A percentile compares a stretch with the other conserved stretches of the same genome.
phyloP scores from a whole-genome alignment of 2,797 vertebrate genomes.

The Lepilemur septentrionalis region DNA sequence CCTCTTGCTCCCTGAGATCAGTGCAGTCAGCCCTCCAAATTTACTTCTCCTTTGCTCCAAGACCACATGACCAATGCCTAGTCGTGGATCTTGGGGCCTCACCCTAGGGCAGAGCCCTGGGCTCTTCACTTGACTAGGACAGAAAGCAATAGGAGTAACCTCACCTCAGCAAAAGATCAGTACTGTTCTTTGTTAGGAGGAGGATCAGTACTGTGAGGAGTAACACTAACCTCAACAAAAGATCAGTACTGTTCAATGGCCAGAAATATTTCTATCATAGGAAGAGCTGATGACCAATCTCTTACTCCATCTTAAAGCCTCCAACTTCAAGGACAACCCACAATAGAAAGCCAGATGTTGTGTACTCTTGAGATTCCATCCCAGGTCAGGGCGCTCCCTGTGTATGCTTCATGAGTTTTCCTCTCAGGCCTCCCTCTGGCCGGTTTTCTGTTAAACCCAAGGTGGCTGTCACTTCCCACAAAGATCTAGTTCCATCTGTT shows the following conservation, averaged over 20 bases:
- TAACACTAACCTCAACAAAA: neutral
- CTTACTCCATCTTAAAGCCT: neutral
- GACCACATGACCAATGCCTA: neutral
- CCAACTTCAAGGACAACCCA: neutral
- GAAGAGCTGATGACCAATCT: neutral
- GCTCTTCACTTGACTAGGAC: neutral
- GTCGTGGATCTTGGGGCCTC: neutral
- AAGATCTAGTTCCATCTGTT: slow-evolving; percentile 64
- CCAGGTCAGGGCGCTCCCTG: neutral
- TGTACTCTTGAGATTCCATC: neutral
- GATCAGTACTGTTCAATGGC: neutral
- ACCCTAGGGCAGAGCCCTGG: neutral
- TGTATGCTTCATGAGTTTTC: neutral
- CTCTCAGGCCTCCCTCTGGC: neutral
- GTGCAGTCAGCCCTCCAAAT: neutral
- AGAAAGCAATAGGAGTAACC: neutral
- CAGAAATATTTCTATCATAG: neutral
- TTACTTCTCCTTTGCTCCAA: neutral
- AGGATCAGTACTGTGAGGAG: no score
- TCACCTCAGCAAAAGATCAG: neutral
- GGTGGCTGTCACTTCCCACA: slow-evolving; percentile 43
- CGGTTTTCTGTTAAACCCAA: slow-evolving; percentile 50
- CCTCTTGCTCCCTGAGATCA: neutral
- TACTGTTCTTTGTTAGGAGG: no score
- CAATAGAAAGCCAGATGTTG: neutral